Evolutionary conservation across 2,888 invertebrate species (phyloP).

Genomic region (Quadroppia sp.): DNA sequence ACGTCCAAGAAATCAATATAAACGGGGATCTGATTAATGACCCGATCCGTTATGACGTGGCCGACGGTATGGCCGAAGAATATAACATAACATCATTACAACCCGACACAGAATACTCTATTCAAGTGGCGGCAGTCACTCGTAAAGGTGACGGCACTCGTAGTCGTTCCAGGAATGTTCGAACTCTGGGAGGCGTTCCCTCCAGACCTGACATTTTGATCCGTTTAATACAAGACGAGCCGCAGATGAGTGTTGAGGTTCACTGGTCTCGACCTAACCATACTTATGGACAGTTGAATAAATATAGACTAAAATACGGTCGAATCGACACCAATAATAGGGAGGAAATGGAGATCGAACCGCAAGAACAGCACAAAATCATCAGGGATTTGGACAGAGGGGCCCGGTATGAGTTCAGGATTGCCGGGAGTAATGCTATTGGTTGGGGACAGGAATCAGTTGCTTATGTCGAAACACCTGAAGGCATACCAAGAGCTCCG

Average conservation of each 20-base stretch:
- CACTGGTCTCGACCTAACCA: conserved; percentile 87
- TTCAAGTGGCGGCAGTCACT: conserved; percentile 85
- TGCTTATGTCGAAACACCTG: conserved; percentile 84
- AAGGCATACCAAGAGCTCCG: conserved; percentile 63
- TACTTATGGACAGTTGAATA: conserved; percentile 80
- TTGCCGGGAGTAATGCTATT: conserved; percentile 91
- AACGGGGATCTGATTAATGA: conserved; percentile 78
- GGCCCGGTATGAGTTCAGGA: conserved; percentile 90
- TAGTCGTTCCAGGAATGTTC: conserved; percentile 75
- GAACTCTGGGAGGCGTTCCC: conserved; percentile 79
- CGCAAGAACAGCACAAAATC: conserved; percentile 44
- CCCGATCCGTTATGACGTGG: conserved; percentile 78
- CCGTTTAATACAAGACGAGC: conserved; percentile 77
- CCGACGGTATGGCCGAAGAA: conserved; percentile 68
- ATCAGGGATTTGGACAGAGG: conserved; percentile 66
- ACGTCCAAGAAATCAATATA: conserved; percentile 82
- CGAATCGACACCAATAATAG: conserved; percentile 56
- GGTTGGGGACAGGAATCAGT: conserved; percentile 93
- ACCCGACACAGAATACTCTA: conserved; percentile 88
- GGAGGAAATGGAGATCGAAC: conserved; percentile 47
- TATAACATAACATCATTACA: conserved; percentile 82
- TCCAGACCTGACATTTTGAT: conserved; percentile 54
- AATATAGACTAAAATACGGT: conserved; percentile 80
- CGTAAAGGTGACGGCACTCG: conserved; percentile 94
- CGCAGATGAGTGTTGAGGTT: conserved; percentile 79